Conservation (phyloP, 2,797 vertebrate species). For the Chelon labrosus region DNA sequence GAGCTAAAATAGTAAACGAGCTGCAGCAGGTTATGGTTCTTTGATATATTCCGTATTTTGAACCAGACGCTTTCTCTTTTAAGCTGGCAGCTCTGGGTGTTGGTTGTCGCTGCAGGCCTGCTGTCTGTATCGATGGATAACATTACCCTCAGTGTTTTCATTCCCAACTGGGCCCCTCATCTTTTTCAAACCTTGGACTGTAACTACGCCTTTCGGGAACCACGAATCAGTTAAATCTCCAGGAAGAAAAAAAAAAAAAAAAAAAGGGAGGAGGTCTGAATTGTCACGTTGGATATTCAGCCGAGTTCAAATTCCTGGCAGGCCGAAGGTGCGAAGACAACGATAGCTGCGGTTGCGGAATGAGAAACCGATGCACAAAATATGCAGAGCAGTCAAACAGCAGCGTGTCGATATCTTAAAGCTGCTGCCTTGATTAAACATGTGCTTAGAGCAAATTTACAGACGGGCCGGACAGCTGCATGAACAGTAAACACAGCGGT, state of each 20-base stretch:
- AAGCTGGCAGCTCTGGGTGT: conserved; percentile 23
- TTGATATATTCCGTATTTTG: conserved; percentile 21
- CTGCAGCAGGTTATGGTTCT: neutral
- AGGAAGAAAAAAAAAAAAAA: neutral
- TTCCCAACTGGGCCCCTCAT: conserved; percentile 41
- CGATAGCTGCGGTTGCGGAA: conserved; percentile 21
- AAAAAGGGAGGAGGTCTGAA: conserved; percentile 42
- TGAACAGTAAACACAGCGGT: conserved; percentile 32
- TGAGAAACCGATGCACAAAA: too few relatives aligned
- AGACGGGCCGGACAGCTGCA: conserved; percentile 33
- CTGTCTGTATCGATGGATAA: conserved; percentile 43
- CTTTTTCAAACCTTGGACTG: conserved; percentile 28
- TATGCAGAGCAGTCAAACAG: conserved; percentile 25
- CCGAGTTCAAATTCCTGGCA: conserved; percentile 57
- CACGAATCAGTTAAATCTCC: conserved; percentile 29
- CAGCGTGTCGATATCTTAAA: conserved; percentile 33
- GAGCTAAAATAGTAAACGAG: conserved; percentile 17
- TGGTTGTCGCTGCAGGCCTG: conserved; percentile 35
- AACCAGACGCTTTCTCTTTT: conserved; percentile 13
- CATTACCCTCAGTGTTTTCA: conserved; percentile 49
- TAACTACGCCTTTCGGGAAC: conserved; percentile 38
- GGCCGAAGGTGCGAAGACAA: conserved; percentile 42
- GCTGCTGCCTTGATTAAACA: conserved; percentile 45
- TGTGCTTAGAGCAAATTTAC: conserved; percentile 36
- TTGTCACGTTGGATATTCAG: conserved; percentile 38